Conservation (phyloP, 1,140 invertebrate genomes). For the Drosophila tropicalis region DNA sequence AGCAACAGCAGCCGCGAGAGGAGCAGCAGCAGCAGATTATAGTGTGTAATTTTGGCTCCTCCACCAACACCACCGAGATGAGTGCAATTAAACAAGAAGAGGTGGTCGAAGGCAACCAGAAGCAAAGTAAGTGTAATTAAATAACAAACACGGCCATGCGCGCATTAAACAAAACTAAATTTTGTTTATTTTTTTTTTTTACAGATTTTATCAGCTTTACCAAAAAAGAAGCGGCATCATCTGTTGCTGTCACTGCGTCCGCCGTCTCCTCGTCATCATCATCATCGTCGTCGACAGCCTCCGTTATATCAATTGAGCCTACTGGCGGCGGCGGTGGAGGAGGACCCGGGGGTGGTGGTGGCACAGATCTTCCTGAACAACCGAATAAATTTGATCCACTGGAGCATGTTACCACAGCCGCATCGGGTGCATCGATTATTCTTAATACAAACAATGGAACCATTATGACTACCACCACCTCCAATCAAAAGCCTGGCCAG, state of each 20-base stretch:
- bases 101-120: conserved; percentile 39
- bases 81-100: conserved; percentile 63
- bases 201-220: conserved; percentile 68
- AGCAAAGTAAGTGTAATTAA: conserved; percentile 58
- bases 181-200: background rate
- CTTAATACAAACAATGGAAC: conserved; percentile 39
- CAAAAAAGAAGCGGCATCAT: conserved; percentile 61
- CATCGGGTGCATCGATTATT: conserved; percentile 15
- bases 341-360: conserved; percentile 3
- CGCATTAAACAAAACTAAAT: background rate
- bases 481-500: conserved; percentile 43
- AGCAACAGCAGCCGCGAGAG: conserved; percentile 24
- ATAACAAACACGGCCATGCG: background rate
- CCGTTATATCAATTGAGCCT: conserved; percentile 65
- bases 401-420: conserved; percentile 40
- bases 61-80: conserved; percentile 45
- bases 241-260: conserved; percentile 35
- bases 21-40: conserved; percentile 66
- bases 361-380: conserved; percentile 28
- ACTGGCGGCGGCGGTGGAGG: conserved; percentile 23
- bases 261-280: conserved; percentile 27
- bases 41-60: conserved; percentile 50
- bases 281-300: conserved; percentile 64
- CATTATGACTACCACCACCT: conserved; percentile 41
- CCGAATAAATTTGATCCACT: conserved; percentile 48